A percentile compares a stretch with the other conserved stretches of the same genome.
Conservation (phyloP, 2,113 vertebrate genomes). For the Anarrhichthys ocellatus region DNA sequence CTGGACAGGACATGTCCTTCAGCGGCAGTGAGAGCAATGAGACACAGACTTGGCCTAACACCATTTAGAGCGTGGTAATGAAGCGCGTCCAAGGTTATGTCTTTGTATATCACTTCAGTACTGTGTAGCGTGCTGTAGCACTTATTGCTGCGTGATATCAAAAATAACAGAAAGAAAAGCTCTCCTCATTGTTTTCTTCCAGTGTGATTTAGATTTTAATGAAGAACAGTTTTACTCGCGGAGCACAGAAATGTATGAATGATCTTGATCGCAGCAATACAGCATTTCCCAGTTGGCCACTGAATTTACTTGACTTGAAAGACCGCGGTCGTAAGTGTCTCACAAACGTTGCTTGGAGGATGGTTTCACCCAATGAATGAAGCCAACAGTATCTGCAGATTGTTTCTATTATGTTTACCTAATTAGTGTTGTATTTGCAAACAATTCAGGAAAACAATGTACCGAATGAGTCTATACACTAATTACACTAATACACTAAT, state of each 20-base stretch:
- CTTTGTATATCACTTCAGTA: background rate
- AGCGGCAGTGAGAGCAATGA: background rate
- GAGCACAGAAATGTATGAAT: constrained; percentile 3
- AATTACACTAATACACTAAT: no score
- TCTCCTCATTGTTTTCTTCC: background rate
- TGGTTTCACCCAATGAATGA: background rate
- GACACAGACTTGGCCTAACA: background rate
- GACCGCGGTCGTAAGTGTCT: background rate
- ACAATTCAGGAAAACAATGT: constrained; percentile 22
- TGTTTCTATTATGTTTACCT: constrained; percentile 2
- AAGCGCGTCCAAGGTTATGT: constrained; percentile 20
- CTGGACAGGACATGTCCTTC: background rate
- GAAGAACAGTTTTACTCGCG: background rate
- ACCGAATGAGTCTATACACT: background rate
- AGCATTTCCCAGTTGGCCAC: background rate
- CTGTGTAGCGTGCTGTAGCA: background rate
- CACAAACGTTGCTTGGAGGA: background rate
- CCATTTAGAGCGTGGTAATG: constrained; percentile 8
- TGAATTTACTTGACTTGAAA: background rate
- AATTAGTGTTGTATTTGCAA: background rate
- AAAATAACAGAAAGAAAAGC: background rate
- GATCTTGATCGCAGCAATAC: background rate
- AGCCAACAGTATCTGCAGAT: constrained; percentile 7
- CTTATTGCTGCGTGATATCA: constrained; percentile 1
- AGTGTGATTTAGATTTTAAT: constrained; percentile 31